Conservation (phyloP, 2,797 vertebrate genomes). For the Coilia nasus region DNA sequence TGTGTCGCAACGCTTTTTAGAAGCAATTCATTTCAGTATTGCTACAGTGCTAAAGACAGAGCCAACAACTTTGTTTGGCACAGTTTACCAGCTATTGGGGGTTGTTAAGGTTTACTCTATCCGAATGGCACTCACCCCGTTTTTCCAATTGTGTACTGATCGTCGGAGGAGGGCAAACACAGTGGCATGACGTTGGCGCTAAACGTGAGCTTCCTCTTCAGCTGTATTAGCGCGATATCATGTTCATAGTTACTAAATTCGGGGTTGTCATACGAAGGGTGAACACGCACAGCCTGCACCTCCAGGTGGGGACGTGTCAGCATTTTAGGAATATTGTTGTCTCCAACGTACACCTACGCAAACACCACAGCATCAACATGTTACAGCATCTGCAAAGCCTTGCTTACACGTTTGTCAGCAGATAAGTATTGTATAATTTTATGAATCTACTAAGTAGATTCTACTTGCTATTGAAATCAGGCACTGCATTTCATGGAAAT, state of each 20-base stretch:
- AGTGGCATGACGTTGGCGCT: conserved; percentile 64
- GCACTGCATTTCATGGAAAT: conserved; percentile 66
- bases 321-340: conserved; percentile 1
- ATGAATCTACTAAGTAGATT: too few relatives aligned
- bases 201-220: conserved; percentile 59
- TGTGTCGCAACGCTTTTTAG: too few relatives aligned
- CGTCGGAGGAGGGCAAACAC: conserved; percentile 61
- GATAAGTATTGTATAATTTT: conserved; percentile 3
- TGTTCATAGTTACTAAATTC: conserved; percentile 35
- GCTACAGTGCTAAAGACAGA: too few relatives aligned
- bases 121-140: conserved; percentile 58
- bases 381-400: background rate
- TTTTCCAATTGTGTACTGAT: conserved; percentile 8
- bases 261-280: conserved; percentile 61
- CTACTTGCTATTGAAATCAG: background rate
- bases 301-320: rapidly evolving
- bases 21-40: too few relatives aligned
- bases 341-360: conserved; percentile 61
- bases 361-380: conserved; percentile 16
- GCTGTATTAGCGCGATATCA: conserved; percentile 71
- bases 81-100: too few relatives aligned
- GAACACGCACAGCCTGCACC: conserved; percentile 55
- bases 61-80: too few relatives aligned
- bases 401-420: background rate
- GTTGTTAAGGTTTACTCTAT: too few relatives aligned